Evolutionary conservation across 2,113 vertebrate genomes (phyloP), one percentile per base, ranked within the genome.

Genomic region (Dasyprocta punctata): DNA sequence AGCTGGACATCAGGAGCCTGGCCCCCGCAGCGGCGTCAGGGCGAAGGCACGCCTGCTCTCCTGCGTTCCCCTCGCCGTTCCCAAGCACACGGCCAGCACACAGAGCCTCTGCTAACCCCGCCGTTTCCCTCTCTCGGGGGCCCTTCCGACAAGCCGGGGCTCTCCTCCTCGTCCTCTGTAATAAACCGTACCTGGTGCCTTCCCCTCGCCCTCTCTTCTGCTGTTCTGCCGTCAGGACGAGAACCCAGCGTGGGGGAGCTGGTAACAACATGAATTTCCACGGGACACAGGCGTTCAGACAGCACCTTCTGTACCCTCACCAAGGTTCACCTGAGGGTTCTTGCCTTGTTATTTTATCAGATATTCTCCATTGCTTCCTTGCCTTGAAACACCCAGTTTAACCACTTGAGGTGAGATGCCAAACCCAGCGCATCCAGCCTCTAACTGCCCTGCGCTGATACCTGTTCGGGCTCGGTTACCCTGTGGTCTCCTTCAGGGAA

Each of bases 81-180:
- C 8, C 3, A 4, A 0, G 19, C n/a, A 54, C 7, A 1, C 19
- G 38, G 67, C 38, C 36, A 3, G 7, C 67, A 22, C n/a, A 22
- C 67, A 22, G 19, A 71, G 69, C 38, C 20, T 38, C n/a, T 24
- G n/a, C 41, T 12, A 41, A 41, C 69, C 36, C 38, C 4, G 19
- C 38, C 0, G 4, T 4, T 4, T 73, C 38, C 10, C 38, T 22
- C 20, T 73, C 20, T 73, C 0, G 20, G 20, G 24, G 17, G 6
- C 67, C 65, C 67, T 71, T 71, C 17, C 16, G 8, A n/a, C 4
- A 41, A 22, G 38, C 1, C 3, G 17, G n/a, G 69, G 22, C 19
- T 73, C 41, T 73, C 69, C 69, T 24, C 24, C 41, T 24, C 5
- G 20, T 73, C 38, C 12, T 73, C 24, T 41, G 8, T 73, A 73